Percentiles rank a stretch among this genome's conserved stretches.
phyloP scores from a whole-genome alignment of 2,797 vertebrate genomes.

The Poeciliopsis infans region DNA sequence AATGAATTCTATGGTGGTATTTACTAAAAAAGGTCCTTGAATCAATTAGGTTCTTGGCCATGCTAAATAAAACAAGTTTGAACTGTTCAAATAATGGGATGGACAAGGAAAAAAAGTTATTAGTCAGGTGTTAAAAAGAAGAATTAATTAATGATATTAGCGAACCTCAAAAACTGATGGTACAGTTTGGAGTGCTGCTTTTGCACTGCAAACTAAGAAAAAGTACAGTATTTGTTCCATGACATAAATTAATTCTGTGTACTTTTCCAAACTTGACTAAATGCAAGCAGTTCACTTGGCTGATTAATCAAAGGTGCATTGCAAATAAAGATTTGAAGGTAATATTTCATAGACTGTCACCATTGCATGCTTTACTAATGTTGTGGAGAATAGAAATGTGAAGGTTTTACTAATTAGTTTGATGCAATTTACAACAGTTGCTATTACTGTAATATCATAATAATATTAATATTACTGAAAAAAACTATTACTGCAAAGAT shows the following conservation, averaged over 20 bases:
- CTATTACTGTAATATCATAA: neutral
- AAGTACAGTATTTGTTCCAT: no score
- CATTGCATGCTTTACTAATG: neutral
- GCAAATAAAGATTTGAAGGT: neutral
- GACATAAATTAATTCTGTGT: no score
- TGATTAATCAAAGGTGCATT: neutral
- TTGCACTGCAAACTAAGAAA: no score
- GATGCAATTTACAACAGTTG: neutral
- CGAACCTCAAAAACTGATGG: neutral
- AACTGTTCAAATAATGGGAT: neutral
- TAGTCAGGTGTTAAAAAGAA: neutral
- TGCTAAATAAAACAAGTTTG: neutral
- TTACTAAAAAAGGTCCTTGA: neutral
- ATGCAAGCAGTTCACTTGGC: no score
- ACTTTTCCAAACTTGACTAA: no score
- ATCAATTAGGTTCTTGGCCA: neutral
- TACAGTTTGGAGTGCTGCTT: neutral
- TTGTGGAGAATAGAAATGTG: neutral
- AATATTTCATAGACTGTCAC: neutral
- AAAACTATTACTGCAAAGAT: neutral
- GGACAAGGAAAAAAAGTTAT: neutral
- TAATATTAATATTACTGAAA: neutral
- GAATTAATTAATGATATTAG: neutral
- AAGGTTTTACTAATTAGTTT: neutral
- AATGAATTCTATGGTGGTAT: neutral